Percentiles rank a stretch among this genome's conserved stretches.
These are phyloP conservation scores for Pyrrhosoma nymphula DNA, from an alignment of 2,888 invertebrate species.

Conservation along the genomic window DNA sequence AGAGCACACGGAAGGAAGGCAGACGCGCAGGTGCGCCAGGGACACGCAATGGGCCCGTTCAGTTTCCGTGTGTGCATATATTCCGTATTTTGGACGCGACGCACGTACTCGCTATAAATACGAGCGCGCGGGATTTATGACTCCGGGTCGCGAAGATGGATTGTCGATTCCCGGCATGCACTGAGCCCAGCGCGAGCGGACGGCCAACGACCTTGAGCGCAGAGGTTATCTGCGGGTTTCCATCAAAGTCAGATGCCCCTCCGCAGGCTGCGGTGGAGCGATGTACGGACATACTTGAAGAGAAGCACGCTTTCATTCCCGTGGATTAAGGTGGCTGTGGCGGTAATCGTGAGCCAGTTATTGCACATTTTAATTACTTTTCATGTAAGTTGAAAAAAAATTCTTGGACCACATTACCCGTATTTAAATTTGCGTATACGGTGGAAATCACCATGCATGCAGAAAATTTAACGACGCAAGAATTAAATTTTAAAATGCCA, in stretches of 20 bases:
- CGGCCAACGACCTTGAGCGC: not conserved
- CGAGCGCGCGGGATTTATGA: not conserved
- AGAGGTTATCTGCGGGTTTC: not conserved
- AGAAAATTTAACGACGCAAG: too few species aligned
- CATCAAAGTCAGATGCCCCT: not conserved
- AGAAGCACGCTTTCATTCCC: too few species aligned
- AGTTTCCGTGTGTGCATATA: not conserved
- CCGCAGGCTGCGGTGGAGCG: not conserved
- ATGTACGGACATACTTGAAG: not conserved
- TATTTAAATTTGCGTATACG: too few species aligned
- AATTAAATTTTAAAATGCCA: too few species aligned
- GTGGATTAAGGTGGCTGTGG: too few species aligned
- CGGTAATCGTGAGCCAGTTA: too few species aligned
- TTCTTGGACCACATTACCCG: too few species aligned
- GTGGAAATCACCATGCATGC: too few species aligned
- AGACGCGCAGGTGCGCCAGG: not conserved
- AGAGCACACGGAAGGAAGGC: not conserved
- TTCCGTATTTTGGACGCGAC: not conserved
- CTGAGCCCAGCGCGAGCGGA: not conserved
- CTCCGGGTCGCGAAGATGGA: not conserved
- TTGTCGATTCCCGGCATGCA: not conserved
- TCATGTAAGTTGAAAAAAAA: too few species aligned
- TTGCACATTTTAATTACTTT: too few species aligned
- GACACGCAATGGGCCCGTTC: not conserved
- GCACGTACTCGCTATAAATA: not conserved